phyloP scores from a whole-genome alignment of 2,113 vertebrate genomes.

The Pheucticus melanocephalus region DNA sequence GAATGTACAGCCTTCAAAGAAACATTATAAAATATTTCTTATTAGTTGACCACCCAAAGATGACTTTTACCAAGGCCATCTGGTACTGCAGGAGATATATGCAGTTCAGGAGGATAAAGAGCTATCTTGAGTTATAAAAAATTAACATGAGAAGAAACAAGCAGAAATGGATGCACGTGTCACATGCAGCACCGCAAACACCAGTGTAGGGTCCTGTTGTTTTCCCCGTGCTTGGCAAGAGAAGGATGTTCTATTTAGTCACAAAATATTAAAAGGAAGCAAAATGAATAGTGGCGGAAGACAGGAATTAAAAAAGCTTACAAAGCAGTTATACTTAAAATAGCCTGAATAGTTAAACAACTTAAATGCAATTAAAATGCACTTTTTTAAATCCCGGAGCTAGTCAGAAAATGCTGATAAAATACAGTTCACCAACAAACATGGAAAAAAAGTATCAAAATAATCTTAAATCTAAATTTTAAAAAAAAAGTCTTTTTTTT shows the following conservation, averaged over 20 bases:
- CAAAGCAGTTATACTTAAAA: neutral
- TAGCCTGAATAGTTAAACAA: neutral
- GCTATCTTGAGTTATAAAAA: slow-evolving; percentile 51
- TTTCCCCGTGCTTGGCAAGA: neutral
- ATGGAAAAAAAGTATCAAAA: neutral
- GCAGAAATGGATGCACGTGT: neutral
- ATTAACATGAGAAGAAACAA: neutral
- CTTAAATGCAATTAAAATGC: neutral
- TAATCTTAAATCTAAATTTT: neutral
- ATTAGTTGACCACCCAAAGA: slow-evolving; percentile 14
- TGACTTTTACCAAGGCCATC: slow-evolving; percentile 47
- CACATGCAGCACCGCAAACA: neutral
- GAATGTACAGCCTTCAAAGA: slow-evolving; percentile 3
- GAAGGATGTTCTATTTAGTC: neutral
- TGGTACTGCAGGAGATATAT: neutral
- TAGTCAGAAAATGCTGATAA: neutral
- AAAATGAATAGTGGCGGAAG: neutral
- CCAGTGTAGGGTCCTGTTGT: neutral
- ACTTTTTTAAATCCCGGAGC: neutral
- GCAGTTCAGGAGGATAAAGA: neutral
- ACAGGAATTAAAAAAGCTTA: neutral
- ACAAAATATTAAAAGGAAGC: neutral
- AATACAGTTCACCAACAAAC: neutral
- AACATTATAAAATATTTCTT: neutral
- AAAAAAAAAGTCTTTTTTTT: neutral